Percentiles rank a stretch among this genome's conserved stretches.
Evolutionary conservation across 2,113 vertebrate species (phyloP).

Genomic region (Neogale vison): DNA sequence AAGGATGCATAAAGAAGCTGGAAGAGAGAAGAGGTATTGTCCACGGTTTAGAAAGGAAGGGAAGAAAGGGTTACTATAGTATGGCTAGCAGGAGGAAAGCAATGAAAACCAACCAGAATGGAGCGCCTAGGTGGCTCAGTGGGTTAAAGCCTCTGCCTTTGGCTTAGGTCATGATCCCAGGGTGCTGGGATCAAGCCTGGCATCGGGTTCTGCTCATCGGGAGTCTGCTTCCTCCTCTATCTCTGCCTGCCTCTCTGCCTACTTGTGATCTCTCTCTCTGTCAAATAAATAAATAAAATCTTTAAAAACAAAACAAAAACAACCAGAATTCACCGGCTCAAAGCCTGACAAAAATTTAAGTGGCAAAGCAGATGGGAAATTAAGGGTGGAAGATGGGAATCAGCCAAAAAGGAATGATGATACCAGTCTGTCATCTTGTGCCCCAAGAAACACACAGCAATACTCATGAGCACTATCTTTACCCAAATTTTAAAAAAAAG

Average conservation of each 20-base stretch:
- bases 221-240: no score
- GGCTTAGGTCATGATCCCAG: no score
- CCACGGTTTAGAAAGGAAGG: not conserved
- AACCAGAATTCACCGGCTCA: not conserved
- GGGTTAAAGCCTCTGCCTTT: no score
- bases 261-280: no score
- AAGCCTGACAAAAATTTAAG: not conserved
- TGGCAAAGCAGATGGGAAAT: not conserved
- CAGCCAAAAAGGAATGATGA: not conserved
- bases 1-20: not conserved
- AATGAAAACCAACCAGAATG: not conserved
- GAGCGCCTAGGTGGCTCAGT: no score
- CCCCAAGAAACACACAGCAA: not conserved
- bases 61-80: not conserved
- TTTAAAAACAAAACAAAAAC: not conserved
- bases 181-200: no score
- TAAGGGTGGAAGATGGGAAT: not conserved
- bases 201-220: no score
- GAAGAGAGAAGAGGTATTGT: not conserved
- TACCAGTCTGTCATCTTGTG: not conserved
- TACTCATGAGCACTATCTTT: not conserved
- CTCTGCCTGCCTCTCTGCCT: no score
- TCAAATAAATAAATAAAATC: no score
- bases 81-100: not conserved
- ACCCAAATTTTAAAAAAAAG: no score